Conservation (phyloP, 2,113 vertebrate genomes). For the Takifugu flavidus region DNA sequence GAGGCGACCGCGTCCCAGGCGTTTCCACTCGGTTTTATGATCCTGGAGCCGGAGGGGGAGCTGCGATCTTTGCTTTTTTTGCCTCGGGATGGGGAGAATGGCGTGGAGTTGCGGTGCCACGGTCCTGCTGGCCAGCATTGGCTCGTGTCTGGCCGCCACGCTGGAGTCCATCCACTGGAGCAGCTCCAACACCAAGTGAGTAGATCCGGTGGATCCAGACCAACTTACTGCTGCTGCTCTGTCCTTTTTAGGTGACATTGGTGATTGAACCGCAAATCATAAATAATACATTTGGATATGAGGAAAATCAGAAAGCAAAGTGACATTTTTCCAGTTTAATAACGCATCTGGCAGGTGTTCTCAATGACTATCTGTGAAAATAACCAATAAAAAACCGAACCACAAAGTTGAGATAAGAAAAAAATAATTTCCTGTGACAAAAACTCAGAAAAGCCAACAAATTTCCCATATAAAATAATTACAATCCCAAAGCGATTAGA, state of each 20-base stretch:
- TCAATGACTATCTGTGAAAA: too few relatives aligned
- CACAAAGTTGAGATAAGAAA: too few relatives aligned
- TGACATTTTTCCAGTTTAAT: too few relatives aligned
- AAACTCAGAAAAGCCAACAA: background rate
- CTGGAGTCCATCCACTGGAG: conserved; percentile 69
- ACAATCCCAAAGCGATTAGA: background rate
- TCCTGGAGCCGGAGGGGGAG: conserved; percentile 23
- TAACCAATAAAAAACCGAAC: too few relatives aligned
- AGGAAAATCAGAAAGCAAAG: too few relatives aligned
- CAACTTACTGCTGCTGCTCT: too few relatives aligned
- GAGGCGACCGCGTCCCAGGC: conserved; percentile 2
- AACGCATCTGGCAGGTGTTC: too few relatives aligned
- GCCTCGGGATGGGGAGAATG: conserved; percentile 63
- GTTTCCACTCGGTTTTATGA: conserved; percentile 37
- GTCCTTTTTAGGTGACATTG: too few relatives aligned
- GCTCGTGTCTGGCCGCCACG: conserved; percentile 48
- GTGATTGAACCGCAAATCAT: too few relatives aligned
- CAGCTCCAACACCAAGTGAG: conserved; percentile 64
- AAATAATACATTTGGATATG: too few relatives aligned
- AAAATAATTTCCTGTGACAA: background rate
- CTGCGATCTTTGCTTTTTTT: background rate
- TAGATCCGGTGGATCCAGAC: background rate
- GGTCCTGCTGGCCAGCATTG: conserved; percentile 48
- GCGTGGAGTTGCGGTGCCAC: conserved; percentile 46
- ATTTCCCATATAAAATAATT: background rate